Conservation (phyloP, 2,113 vertebrate genomes). For the Rhizomys pruinosus region DNA sequence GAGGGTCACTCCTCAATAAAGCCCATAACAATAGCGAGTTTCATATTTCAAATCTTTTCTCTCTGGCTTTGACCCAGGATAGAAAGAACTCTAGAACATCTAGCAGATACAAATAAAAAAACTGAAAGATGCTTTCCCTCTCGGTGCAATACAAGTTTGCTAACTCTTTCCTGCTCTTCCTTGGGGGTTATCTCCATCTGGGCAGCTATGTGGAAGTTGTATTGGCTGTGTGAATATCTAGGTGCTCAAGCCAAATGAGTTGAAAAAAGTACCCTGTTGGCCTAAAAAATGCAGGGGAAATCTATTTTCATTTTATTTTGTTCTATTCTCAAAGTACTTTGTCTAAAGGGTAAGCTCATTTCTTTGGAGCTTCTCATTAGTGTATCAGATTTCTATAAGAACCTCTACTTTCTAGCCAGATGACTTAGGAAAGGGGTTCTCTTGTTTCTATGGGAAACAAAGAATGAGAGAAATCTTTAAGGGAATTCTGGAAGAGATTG, state of each 20-base stretch:
- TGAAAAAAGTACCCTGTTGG: background rate
- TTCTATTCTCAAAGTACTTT: constrained; percentile 2
- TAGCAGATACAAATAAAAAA: background rate
- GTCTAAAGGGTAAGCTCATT: background rate
- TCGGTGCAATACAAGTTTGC: too few relatives aligned
- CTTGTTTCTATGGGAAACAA: background rate
- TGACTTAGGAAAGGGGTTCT: background rate
- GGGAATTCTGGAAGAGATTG: background rate
- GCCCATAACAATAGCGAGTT: background rate
- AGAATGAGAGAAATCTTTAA: background rate
- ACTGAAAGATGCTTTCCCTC: background rate
- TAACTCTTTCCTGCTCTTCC: background rate
- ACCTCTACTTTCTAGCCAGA: background rate
- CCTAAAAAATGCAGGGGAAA: background rate
- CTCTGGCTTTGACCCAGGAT: background rate
- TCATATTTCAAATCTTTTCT: background rate
- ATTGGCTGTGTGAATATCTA: background rate
- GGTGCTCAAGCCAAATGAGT: background rate
- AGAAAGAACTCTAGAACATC: background rate
- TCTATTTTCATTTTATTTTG: background rate
- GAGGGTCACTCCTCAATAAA: background rate
- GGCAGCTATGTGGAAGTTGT: background rate
- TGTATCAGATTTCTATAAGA: background rate
- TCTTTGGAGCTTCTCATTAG: background rate
- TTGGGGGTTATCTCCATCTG: background rate